Base-by-base conservation (phyloP, 2,113 vertebrate species). In the Seriola quinqueradiata region DNA sequence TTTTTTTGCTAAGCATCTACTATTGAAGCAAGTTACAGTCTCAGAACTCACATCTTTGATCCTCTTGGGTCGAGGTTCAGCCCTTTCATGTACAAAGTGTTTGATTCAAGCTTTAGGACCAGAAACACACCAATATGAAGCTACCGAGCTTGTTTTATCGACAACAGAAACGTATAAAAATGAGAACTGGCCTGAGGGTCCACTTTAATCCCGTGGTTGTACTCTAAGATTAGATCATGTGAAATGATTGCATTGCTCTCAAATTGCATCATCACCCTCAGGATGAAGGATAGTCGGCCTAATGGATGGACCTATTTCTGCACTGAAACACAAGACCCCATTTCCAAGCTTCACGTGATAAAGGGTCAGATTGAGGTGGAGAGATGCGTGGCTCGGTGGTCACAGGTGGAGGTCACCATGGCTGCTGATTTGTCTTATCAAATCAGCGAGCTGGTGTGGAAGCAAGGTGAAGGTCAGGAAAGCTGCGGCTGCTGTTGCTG, bases 181-280 rank as follows among this genome's bases (percentile, higher is more conserved):
- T 65, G 48, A 81, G 57, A 50, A 66, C 67, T 75, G 66, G 77
- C 88, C 86, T 36, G 17, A 73, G 90, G 90, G 50, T 87, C 57
- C 80, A 59, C 82, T 89, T 85, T 89, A 92, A 91, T 91, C 90
- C 80, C 23, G 10, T 19, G 64, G 44, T 54, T 73, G 73, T 82
- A 69, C 75, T 70, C 69, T 59, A 25, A 81, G 71, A 90, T 90
- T 81, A 86, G 75, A 92, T 94, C 83, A 91, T 75, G 75, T 65
- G 85, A 77, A 87, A 91, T 83, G 83, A 92, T 85, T 89, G 71
- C 79, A 79, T 92, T 92, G 83, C 90, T 79, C 88, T 80, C 78
- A 77, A 87, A 85, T 92, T 95, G 88, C 93, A 92, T 95, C 92
- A 93, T 86, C 82, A 85, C 87, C 90, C 48, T 28, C 70, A 90